Base-by-base conservation (phyloP, 2,113 vertebrate species). In the Zosterops borbonicus region DNA sequence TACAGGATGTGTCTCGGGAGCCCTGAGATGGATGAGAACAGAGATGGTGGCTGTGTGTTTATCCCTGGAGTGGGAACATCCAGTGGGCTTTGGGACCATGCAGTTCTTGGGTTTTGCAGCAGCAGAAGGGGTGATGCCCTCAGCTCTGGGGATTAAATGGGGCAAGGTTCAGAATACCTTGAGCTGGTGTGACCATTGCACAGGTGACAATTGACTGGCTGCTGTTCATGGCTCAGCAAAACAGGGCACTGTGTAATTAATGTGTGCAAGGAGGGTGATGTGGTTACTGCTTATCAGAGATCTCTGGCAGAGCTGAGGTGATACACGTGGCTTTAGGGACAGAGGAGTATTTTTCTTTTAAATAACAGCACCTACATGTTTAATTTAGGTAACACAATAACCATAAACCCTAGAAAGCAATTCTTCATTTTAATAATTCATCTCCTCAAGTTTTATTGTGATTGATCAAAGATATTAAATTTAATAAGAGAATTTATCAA, bases 381-480 rank as follows among this genome's bases (percentile, higher is more conserved):
- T 93, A 79, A 92, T 92, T 82, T 87, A 77, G 83, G 87, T 44
- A 55, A 65, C 82, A 93, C 83, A 59, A 80, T 77, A 86, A 87
- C 94, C 79, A 41, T 60, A n/a, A 87, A 78, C 14, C 27, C 63
- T 17, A 56, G 83, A 81, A 96, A 79, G 85, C 75, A 59, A 77
- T 92, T 17, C 91, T 83, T 89, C 53, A 7, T 69, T 90, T 94
- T 77, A 95, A 93, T 95, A 95, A 96, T 96, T 92, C 93, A 94
- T 83, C 75, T 75, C 65, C 90, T 89, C 89, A 39, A 69, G 76
- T 82, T 96, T 92, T 95, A 84, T 74, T 39, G 75, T 73, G 95
- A 96, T 97, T 92, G 94, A 97, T 96, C 96, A 93, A 90, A 95
- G 93, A 95, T 82, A 85, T 91, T 81, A 91, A 93, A 91, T 91